Conservation (phyloP, 2,888 invertebrate species). For the Heliconius hortense region DNA sequence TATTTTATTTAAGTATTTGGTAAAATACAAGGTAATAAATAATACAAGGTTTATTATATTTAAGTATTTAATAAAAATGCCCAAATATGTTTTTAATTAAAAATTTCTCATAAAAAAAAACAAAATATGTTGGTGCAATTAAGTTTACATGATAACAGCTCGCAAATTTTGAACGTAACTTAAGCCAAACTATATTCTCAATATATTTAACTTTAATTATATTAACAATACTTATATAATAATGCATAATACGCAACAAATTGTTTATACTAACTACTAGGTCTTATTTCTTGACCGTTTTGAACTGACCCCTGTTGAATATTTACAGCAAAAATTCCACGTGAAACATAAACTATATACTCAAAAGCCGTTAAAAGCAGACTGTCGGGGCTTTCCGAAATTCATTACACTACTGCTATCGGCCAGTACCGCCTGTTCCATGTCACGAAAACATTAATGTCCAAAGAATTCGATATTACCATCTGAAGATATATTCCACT, state of each 20-base stretch:
- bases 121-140: neutral
- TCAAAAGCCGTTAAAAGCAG: constrained; percentile 44
- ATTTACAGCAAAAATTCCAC: constrained; percentile 26
- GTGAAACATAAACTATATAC: constrained; percentile 36
- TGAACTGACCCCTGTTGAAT: neutral
- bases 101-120: neutral
- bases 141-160: neutral
- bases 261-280: neutral
- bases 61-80: too few species aligned
- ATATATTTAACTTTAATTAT: neutral
- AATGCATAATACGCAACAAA: too few species aligned
- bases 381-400: constrained; percentile 43
- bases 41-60: too few species aligned
- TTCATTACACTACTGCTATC: constrained; percentile 47
- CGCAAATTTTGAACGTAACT: neutral
- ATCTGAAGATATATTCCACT: constrained; percentile 15
- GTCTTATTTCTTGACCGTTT: neutral
- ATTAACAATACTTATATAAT: neutral
- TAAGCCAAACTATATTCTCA: neutral
- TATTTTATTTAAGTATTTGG: too few species aligned
- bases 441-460: constrained; percentile 44
- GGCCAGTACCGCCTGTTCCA: constrained; percentile 48
- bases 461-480: constrained; percentile 38
- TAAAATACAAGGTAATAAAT: too few species aligned
- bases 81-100: too few species aligned